Percentiles rank a stretch among this genome's conserved stretches.
These are phyloP conservation scores for Neuroterus valhalla DNA, from an alignment of 1,140 invertebrate species.

Conservation along the genomic window DNA sequence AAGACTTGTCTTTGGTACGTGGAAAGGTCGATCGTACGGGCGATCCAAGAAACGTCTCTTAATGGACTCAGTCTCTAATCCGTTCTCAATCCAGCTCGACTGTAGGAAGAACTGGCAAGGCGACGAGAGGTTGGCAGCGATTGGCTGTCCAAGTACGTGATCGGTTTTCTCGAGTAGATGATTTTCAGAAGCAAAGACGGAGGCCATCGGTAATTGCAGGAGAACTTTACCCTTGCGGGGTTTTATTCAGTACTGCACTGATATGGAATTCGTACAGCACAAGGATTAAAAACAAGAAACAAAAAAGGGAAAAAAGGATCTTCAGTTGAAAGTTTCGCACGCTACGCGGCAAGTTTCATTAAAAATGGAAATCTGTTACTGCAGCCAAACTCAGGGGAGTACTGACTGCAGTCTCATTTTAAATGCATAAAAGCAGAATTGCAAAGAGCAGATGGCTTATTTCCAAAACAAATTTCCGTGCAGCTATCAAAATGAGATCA, in stretches of 20 bases:
- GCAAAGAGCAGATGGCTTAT: not conserved
- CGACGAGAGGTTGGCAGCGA: constrained; percentile 50
- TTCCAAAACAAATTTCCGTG: not conserved
- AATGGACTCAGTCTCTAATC: constrained; percentile 61
- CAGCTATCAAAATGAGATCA: too few species aligned
- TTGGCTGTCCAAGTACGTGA: constrained; percentile 61
- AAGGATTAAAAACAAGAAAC: constrained; percentile 5
- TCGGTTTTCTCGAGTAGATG: constrained; percentile 55
- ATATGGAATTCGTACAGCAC: constrained; percentile 28
- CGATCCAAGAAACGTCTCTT: constrained; percentile 49
- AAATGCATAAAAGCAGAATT: not conserved
- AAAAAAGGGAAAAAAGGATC: not conserved
- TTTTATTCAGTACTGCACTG: constrained; percentile 31
- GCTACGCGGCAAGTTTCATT: constrained; percentile 26
- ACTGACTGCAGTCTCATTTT: constrained; percentile 11
- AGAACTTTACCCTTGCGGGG: constrained; percentile 33
- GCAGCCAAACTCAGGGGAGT: not conserved
- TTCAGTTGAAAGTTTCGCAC: constrained; percentile 10
- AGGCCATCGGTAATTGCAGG: constrained; percentile 46
- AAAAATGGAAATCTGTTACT: constrained; percentile 28
- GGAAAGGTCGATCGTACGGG: constrained; percentile 31
- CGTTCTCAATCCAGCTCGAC: constrained; percentile 47
- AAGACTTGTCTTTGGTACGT: constrained; percentile 28
- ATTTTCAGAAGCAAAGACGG: constrained; percentile 45
- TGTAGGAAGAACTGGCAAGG: constrained; percentile 38